Percentiles rank a stretch among this genome's conserved stretches.
phyloP scores from a whole-genome alignment of 2,888 invertebrate genomes.

The Tyria jacobaeae region DNA sequence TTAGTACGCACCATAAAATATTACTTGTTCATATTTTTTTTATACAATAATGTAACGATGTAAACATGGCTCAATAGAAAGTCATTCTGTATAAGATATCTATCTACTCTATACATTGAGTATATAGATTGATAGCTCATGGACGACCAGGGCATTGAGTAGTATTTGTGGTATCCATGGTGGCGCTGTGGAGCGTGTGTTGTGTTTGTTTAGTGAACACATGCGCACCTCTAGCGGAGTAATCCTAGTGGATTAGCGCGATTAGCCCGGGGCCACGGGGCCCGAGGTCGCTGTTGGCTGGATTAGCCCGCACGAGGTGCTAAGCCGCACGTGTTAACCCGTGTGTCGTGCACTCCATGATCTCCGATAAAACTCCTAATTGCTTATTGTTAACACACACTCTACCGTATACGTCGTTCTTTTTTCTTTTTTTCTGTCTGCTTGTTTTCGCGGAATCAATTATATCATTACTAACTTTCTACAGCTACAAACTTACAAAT shows the following conservation, averaged over 20 bases:
- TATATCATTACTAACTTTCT: too few species aligned
- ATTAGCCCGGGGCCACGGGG: too few species aligned
- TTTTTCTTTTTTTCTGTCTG: too few species aligned
- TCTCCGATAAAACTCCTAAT: slow-evolving; percentile 9
- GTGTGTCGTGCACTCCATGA: slow-evolving; percentile 8
- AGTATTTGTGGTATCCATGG: background rate
- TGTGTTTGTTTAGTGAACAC: slow-evolving; percentile 18
- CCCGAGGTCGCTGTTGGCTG: slow-evolving; percentile 14
- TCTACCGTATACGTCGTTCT: too few species aligned
- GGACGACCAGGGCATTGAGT: background rate
- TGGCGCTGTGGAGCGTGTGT: slow-evolving; percentile 3
- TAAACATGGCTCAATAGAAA: background rate
- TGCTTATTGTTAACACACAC: too few species aligned
- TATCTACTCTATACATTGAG: background rate
- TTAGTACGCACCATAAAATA: too few species aligned
- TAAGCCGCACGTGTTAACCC: slow-evolving; percentile 37
- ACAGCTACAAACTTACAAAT: too few species aligned
- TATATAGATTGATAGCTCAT: too few species aligned
- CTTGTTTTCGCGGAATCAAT: too few species aligned
- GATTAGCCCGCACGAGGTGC: slow-evolving; percentile 34
- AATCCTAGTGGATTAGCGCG: slow-evolving; percentile 13
- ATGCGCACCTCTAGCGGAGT: slow-evolving; percentile 10
- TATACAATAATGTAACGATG: background rate
- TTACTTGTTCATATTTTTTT: too few species aligned
- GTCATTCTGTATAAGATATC: background rate